Percentiles rank a stretch among this genome's conserved stretches.
Conservation (phyloP, 2,797 vertebrate genomes). For the Vultur gryphus region DNA sequence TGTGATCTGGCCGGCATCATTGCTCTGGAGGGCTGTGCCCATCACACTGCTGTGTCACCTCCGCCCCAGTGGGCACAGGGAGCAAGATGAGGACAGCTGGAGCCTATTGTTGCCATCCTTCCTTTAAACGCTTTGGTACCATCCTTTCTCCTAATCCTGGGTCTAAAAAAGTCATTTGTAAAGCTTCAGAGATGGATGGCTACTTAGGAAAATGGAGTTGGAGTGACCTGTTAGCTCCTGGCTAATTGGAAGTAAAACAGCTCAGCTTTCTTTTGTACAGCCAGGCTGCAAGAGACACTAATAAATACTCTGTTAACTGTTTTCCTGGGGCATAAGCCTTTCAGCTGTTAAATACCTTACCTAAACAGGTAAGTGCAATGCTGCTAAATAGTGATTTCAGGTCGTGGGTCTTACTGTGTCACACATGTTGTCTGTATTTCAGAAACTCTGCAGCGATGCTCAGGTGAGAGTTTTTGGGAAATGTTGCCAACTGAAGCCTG, state of each 20-base stretch:
- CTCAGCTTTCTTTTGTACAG: not conserved
- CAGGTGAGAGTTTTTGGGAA: conserved; percentile 91
- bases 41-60: not conserved
- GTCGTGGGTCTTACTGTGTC: not conserved
- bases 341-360: not conserved
- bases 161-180: not conserved
- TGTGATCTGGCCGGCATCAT: fast-evolving
- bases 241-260: not conserved
- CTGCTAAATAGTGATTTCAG: not conserved
- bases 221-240: not conserved
- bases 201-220: not conserved
- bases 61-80: not conserved
- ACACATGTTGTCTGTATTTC: conserved; percentile 31
- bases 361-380: not conserved
- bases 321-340: not conserved
- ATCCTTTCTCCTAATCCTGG: not conserved
- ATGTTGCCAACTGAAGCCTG: conserved; percentile 90
- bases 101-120: not conserved
- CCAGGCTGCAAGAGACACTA: not conserved
- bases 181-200: not conserved
- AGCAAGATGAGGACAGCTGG: not conserved
- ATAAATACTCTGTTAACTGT: not conserved
- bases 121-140: not conserved
- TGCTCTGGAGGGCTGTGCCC: not conserved
- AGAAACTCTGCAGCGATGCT: conserved; percentile 86